Base-by-base conservation (phyloP, 1,140 invertebrate genomes). In the Oedothorax gibbosus region DNA sequence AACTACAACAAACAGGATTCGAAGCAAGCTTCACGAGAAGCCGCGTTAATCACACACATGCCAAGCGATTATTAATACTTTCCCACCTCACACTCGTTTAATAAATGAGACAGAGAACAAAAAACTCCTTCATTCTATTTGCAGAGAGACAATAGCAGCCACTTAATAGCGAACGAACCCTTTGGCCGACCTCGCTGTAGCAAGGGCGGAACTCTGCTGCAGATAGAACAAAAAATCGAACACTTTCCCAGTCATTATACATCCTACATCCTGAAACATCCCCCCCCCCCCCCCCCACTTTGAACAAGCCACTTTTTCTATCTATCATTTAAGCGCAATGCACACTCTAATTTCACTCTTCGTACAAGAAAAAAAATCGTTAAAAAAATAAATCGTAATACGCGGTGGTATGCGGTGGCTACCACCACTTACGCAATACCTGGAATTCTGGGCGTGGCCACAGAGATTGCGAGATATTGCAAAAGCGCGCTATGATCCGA, bases 391-490 rank as follows among this genome's bases (percentile, higher is more conserved):
- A 49, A 12, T 80, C n/a, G 9, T 5, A 56, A 50, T 53, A 79
- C 50, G 64, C 50, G 54, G 2, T 54, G 79, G 68, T n/a, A 72
- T 81, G 78, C 78, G 4, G 64, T 35, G 18, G n/a, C 64, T 53
- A 9, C 69, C 68, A 51, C 56, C 69, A 53, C 18, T 82, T 72
- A 82, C 79, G 79, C 79, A 82, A 82, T 72, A 56, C 79, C 14
- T 51, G 62, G 49, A 18, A 14, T 62, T 50, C 11, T 21, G n/a
- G 69, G 54, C 79, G 35, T 35, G 68, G 56, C 21, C 7, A 15
- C 6, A 18, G 10, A n/a, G 76, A 68, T 77, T 12, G 35, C 20
- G 7, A 21, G 54, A 73, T 57, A 35, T 35, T 35, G 35, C 35
- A 73, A 54, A n/a, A 15, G 4, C 71, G 35, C 18, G 54, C n/a